Base-by-base conservation (phyloP, 1,140 invertebrate species). In the Camponotus pennsylvanicus region DNA sequence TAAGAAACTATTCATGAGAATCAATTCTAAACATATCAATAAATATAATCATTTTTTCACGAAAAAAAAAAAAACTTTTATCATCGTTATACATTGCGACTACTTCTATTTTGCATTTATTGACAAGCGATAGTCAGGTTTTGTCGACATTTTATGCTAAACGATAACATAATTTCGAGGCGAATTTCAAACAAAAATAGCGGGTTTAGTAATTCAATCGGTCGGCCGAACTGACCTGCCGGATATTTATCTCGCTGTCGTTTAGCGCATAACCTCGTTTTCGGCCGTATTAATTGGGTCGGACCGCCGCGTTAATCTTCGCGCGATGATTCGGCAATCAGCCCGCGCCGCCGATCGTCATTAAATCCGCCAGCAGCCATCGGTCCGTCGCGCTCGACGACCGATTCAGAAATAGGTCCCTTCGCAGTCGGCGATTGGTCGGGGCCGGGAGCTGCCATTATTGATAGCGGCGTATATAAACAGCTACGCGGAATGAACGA, bases 391-490 rank as follows among this genome's bases (percentile, higher is more conserved):
- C 77, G 49, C 64, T 80, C 67, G 18, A 5, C 66, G 69, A 69
- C 55, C 80, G 87, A 82, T 84, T 86, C 77, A 86, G 86, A 86
- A 89, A 87, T 89, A 75, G 89, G 86, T 90, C 80, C 63, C 64
- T 75, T 71, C 76, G 66, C 82, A 59, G 32, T 70, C 76, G 70
- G 37, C 71, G 77, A 89, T 89, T 86, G 85, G 85, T 73, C 82
- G 57, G 83, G 78, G 27, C 69, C 45, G 78, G 37, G 59, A 27
- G 84, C 75, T 87, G 86, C 86, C 79, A 85, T 89, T 86, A 90
- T 90, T 90, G 89, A 87, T 89, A 86, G 79, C 69, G 7, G 40
- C 85, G 86, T 86, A 80, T 89, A 87, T 89, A 90, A 90, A 86
- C 89, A 87, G 76, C 75, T 75, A 66, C 13, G 49, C 73, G 55